These are phyloP conservation scores for Synanceia verrucosa DNA, from an alignment of 2,797 vertebrate genomes.

Conservation along the genomic window DNA sequence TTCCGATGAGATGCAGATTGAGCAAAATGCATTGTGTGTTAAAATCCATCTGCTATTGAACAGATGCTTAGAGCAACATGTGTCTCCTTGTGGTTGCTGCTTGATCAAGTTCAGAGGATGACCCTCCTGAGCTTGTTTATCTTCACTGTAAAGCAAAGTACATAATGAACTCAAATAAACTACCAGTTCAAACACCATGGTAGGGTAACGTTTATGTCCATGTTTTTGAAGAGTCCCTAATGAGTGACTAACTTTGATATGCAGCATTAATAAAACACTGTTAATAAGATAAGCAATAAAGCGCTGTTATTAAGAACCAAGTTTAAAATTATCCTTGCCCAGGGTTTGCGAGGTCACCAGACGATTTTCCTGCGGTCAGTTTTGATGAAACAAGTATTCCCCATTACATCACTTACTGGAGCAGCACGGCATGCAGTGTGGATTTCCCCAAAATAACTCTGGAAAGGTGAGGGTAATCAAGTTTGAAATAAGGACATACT, in stretches of 20 bases:
- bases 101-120: neutral
- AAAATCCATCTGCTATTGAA: neutral
- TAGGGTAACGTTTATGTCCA: slow-evolving; percentile 9
- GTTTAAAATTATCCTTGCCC: slow-evolving; percentile 14
- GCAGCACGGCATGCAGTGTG: slow-evolving; percentile 12
- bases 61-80: neutral
- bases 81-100: neutral
- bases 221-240: slow-evolving; percentile 12
- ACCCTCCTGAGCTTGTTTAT: slow-evolving; percentile 1
- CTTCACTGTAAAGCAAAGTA: neutral
- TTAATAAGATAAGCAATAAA: slow-evolving; percentile 40
- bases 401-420: slow-evolving; percentile 3
- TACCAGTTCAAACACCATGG: neutral
- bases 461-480: slow-evolving; percentile 19
- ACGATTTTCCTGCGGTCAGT: slow-evolving; percentile 9
- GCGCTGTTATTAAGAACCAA: slow-evolving; percentile 11
- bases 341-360: slow-evolving; percentile 30
- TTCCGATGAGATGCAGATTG: neutral
- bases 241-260: slow-evolving; percentile 21
- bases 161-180: neutral
- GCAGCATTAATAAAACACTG: slow-evolving; percentile 25
- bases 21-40: neutral
- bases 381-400: slow-evolving; percentile 42
- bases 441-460: slow-evolving; percentile 1
- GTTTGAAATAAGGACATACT: neutral